Evolutionary conservation across 2,888 invertebrate genomes (phyloP).

Genomic region (Mactromeris polynyma): DNA sequence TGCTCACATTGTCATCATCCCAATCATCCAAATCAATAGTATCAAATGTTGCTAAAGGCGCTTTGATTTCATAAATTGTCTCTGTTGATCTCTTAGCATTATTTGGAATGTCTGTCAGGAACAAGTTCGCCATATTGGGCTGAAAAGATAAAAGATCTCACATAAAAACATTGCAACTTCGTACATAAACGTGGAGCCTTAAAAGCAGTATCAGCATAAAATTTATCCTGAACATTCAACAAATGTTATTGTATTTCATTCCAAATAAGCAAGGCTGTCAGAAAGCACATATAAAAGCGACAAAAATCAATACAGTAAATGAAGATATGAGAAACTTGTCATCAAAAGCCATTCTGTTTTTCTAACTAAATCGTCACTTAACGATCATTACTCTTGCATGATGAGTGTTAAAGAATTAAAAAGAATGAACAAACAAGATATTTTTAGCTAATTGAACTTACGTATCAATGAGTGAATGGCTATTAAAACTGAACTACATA

Average conservation of each 20-base stretch:
- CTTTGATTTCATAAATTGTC: conserved; percentile 71
- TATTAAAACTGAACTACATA: no score
- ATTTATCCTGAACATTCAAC: not conserved
- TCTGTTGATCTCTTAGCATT: conserved; percentile 62
- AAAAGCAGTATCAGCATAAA: not conserved
- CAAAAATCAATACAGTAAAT: not conserved
- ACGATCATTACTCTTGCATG: no score
- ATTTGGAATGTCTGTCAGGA: conserved; percentile 46
- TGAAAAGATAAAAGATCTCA: conserved; percentile 21
- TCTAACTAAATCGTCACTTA: no score
- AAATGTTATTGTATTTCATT: conserved; percentile 16
- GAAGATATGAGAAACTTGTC: not conserved
- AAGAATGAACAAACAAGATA: no score
- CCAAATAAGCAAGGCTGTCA: not conserved
- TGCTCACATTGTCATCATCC: conserved; percentile 24
- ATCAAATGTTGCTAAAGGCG: conserved; percentile 84
- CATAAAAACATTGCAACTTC: no score
- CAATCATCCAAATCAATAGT: conserved; percentile 81
- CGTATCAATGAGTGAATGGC: no score
- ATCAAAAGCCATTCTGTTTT: not conserved
- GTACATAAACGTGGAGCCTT: not conserved
- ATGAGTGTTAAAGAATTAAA: no score
- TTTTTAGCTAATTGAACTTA: no score
- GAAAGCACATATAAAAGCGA: not conserved
- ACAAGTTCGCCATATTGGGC: conserved; percentile 36